Evolutionary conservation across 2,113 vertebrate genomes (phyloP).

Genomic region (Lepus americanus): DNA sequence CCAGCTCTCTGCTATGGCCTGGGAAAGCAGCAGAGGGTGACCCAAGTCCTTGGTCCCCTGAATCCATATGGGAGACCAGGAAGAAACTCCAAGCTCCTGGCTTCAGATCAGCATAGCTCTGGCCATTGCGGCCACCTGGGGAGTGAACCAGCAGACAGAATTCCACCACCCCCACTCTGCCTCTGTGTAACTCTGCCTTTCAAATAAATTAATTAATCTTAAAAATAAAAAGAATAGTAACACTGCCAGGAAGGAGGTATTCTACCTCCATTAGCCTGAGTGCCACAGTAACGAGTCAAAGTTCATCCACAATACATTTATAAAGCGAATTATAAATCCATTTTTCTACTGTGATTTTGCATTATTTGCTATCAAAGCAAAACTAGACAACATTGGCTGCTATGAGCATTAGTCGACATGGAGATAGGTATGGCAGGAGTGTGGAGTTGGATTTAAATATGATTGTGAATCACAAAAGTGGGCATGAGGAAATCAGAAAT

Average conservation of each 20-base stretch:
- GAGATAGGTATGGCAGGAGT: not conserved
- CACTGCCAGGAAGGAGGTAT: not conserved
- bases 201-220: too few relatives aligned
- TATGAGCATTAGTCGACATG: not conserved
- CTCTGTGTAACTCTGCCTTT: too few relatives aligned
- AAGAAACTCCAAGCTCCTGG: too few relatives aligned
- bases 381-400: not conserved
- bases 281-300: not conserved
- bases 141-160: too few relatives aligned
- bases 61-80: too few relatives aligned
- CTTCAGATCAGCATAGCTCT: too few relatives aligned
- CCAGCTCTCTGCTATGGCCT: too few relatives aligned
- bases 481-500: not conserved
- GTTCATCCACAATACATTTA: not conserved
- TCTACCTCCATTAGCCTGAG: not conserved
- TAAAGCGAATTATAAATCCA: not conserved
- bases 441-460: not conserved
- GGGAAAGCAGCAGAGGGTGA: too few relatives aligned
- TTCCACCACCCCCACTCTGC: too few relatives aligned
- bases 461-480: not conserved
- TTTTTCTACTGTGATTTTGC: not conserved
- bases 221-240: not conserved
- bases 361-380: not conserved
- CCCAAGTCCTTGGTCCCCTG: too few relatives aligned
- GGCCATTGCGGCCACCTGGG: too few relatives aligned